phyloP scores from a whole-genome alignment of 2,797 vertebrate genomes.

The Gallinago nigripennis region DNA sequence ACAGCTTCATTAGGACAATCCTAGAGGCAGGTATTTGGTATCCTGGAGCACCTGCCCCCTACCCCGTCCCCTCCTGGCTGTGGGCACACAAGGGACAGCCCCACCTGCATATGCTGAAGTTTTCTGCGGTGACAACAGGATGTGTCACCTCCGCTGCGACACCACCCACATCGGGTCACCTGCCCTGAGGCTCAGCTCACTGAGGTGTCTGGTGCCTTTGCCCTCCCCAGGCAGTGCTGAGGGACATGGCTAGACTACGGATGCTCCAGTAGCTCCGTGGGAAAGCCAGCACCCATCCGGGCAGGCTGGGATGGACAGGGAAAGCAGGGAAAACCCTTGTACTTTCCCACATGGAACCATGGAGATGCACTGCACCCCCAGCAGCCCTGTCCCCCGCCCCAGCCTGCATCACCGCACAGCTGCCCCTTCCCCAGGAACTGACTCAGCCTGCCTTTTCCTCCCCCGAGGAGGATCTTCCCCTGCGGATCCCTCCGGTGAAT shows the following conservation, averaged over 20 bases:
- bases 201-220: background rate
- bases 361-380: accelerated
- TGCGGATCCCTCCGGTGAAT: background rate
- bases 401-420: background rate
- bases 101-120: background rate
- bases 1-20: accelerated
- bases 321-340: background rate
- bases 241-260: accelerated
- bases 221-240: accelerated
- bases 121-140: background rate
- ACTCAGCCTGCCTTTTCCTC: background rate
- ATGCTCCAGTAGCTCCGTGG: accelerated
- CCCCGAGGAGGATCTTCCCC: background rate
- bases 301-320: background rate
- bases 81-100: background rate
- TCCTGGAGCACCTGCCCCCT: accelerated
- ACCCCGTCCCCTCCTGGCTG: background rate
- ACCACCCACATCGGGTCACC: background rate
- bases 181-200: background rate
- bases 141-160: background rate
- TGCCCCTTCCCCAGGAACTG: background rate
- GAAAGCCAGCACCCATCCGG: accelerated
- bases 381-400: background rate
- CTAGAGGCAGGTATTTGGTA: background rate
- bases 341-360: accelerated